These are phyloP conservation scores for Pteropus rufus DNA, from an alignment of 2,797 vertebrate species.

Conservation along the genomic window DNA sequence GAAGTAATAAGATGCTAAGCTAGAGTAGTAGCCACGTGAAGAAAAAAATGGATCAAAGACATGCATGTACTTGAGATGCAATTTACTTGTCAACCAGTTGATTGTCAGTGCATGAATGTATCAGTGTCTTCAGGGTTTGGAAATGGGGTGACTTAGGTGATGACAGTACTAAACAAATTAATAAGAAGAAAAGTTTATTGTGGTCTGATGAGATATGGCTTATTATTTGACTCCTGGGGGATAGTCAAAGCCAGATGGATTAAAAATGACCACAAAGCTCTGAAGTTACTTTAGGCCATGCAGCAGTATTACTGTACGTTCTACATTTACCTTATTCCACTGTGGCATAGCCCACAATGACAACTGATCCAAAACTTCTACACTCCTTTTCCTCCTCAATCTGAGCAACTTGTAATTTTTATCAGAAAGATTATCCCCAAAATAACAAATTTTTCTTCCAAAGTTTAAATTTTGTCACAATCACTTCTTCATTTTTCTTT, in stretches of 20 bases:
- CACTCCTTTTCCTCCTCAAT: not conserved
- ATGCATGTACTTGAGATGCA: not conserved
- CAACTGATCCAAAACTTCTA: not conserved
- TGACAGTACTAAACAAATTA: not conserved
- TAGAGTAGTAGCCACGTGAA: not conserved
- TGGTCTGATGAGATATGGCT: not conserved
- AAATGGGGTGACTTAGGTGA: not conserved
- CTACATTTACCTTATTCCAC: not conserved
- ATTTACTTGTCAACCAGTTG: not conserved
- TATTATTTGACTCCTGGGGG: not conserved
- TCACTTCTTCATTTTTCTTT: not conserved
- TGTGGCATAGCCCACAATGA: no score
- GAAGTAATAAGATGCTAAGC: not conserved
- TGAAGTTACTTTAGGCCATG: not conserved
- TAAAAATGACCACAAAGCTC: not conserved
- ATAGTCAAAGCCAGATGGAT: not conserved
- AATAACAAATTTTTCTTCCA: not conserved
- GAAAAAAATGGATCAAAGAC: not conserved
- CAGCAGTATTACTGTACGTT: not conserved
- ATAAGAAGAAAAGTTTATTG: not conserved
- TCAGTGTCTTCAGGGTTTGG: not conserved
- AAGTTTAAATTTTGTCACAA: not conserved
- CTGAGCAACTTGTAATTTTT: not conserved
- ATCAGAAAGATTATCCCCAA: not conserved
- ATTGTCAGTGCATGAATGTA: not conserved